Conservation (phyloP, 2,113 vertebrate species). For the Microcebus griseorufus region DNA sequence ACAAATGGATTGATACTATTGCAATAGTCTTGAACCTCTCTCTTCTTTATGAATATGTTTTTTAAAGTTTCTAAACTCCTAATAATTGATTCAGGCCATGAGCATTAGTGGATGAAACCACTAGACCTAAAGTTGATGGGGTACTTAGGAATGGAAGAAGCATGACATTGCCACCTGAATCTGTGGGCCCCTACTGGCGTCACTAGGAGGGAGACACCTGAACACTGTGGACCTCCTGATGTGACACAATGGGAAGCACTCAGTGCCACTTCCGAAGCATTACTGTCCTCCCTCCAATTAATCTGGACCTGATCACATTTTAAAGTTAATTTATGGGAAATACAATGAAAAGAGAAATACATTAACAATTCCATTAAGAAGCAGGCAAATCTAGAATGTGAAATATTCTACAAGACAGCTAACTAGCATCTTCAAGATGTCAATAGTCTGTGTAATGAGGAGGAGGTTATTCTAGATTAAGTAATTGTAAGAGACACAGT, state of each 20-base stretch:
- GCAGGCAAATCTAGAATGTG: not conserved
- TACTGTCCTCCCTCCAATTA: rapidly evolving
- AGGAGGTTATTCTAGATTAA: not conserved
- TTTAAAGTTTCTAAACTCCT: not conserved
- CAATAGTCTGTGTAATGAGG: not conserved
- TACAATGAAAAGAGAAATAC: not conserved
- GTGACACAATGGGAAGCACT: rapidly evolving
- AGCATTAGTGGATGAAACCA: not conserved
- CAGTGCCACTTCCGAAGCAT: not conserved
- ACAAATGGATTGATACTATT: not conserved
- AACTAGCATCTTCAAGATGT: not conserved
- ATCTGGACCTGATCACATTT: not conserved
- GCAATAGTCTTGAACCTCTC: not conserved
- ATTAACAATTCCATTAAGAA: not conserved
- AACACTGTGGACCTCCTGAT: not conserved
- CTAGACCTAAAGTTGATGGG: not conserved
- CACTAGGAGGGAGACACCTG: not conserved
- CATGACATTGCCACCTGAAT: not conserved
- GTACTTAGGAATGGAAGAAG: not conserved
- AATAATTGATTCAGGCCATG: not conserved
- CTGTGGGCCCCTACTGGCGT: too few species aligned
- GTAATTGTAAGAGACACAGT: not conserved
- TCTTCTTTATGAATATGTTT: not conserved
- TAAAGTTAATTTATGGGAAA: not conserved
- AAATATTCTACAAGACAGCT: not conserved